These are phyloP conservation scores for Propithecus coquereli DNA, from an alignment of 2,113 vertebrate species.

Conservation along the genomic window DNA sequence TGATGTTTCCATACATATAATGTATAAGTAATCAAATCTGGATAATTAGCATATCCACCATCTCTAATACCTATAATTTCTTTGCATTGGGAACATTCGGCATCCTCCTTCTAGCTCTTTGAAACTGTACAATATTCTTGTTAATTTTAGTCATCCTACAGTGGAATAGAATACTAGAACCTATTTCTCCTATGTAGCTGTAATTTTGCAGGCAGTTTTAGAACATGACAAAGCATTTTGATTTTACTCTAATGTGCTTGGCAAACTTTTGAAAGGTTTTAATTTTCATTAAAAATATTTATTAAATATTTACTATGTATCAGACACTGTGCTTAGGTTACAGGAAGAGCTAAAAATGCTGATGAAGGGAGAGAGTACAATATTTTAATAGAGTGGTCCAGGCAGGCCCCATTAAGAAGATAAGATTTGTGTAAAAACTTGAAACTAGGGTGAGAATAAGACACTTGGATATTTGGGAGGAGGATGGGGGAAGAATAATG, in stretches of 20 bases:
- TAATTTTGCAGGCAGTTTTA: background rate
- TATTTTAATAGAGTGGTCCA: background rate
- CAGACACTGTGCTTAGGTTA: background rate
- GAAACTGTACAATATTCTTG: too few species aligned
- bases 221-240: background rate
- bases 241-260: background rate
- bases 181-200: too few species aligned
- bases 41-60: too few species aligned
- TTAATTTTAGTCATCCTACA: too few species aligned
- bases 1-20: too few species aligned
- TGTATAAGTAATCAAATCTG: too few species aligned
- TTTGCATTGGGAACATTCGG: too few species aligned
- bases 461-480: background rate
- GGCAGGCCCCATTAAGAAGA: background rate
- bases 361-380: background rate
- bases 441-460: background rate
- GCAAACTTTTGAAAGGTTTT: background rate
- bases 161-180: too few species aligned
- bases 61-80: too few species aligned
- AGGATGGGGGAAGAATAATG: fast-evolving
- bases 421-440: background rate
- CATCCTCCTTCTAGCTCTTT: too few species aligned
- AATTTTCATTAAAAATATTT: background rate
- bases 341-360: background rate
- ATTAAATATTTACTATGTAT: background rate